phyloP scores from a whole-genome alignment of 2,888 invertebrate genomes.

The Sesia apiformis region DNA sequence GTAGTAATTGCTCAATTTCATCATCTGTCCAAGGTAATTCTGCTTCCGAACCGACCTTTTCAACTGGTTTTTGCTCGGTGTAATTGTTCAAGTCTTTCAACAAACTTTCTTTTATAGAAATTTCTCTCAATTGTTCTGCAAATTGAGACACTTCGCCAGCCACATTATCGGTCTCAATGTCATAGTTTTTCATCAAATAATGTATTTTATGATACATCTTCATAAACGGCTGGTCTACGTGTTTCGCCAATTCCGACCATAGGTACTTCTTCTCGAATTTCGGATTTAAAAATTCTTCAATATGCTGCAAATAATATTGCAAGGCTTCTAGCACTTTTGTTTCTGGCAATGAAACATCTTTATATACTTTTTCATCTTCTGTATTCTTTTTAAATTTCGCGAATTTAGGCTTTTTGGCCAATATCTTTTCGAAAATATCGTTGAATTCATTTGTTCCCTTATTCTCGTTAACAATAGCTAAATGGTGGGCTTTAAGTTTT shows the following conservation, averaged over 20 bases:
- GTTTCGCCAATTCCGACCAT: conserved; percentile 49
- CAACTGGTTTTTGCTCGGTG: conserved; percentile 8
- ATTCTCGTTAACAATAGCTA: conserved; percentile 12
- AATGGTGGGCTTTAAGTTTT: conserved; percentile 37
- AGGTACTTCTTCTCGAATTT: conserved; percentile 52
- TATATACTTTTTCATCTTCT: conserved; percentile 28
- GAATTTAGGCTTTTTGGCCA: conserved; percentile 39
- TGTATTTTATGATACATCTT: conserved; percentile 54
- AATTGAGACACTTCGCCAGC: conserved; percentile 22
- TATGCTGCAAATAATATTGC: conserved; percentile 45
- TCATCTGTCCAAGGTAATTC: conserved; percentile 43
- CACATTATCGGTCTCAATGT: conserved; percentile 23
- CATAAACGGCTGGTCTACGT: conserved; percentile 33
- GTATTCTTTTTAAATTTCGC: conserved; percentile 24
- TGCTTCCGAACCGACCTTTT: conserved; percentile 10
- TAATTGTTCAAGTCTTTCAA: conserved; percentile 9
- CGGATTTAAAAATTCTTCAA: conserved; percentile 53
- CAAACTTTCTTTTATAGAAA: conserved; percentile 35
- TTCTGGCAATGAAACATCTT: conserved; percentile 34
- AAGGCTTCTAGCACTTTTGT: conserved; percentile 41
- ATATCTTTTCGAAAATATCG: conserved; percentile 35
- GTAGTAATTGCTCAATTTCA: conserved; percentile 41
- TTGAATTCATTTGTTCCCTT: conserved; percentile 22
- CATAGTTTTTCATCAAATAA: conserved; percentile 45
- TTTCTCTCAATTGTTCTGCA: conserved; percentile 31